Evolutionary conservation across 2,797 vertebrate genomes (phyloP).

Genomic region (Cuculus canorus): DNA sequence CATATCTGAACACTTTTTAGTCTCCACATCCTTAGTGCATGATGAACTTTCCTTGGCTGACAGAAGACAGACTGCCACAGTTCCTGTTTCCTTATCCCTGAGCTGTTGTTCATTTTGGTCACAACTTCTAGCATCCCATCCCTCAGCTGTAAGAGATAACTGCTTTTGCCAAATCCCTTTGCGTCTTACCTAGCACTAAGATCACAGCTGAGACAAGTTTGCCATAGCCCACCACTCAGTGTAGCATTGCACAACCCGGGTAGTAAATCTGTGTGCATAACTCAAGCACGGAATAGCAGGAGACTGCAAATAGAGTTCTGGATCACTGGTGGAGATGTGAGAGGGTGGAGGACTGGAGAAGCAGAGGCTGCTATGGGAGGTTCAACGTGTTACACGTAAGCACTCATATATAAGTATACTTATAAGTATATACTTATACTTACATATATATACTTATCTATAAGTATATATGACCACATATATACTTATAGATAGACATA

Average conservation of each 20-base stretch:
- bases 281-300: background rate
- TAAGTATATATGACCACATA: background rate
- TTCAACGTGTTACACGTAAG: fast-evolving
- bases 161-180: background rate
- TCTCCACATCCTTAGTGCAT: background rate
- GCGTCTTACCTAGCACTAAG: background rate
- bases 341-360: background rate
- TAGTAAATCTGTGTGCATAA: fast-evolving
- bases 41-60: background rate
- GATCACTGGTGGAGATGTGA: background rate
- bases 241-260: fast-evolving
- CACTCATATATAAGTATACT: background rate
- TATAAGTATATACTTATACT: background rate
- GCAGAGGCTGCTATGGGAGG: background rate
- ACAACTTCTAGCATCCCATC: background rate
- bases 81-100: background rate
- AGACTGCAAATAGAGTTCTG: background rate
- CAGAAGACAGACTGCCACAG: background rate
- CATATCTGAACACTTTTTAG: background rate
- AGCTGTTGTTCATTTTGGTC: background rate
- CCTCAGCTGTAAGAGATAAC: background rate
- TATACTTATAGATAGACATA: too few species aligned
- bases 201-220: background rate
- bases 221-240: background rate
- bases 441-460: too few species aligned